Evolutionary conservation across 2,113 vertebrate species (phyloP).

Genomic region (Equus quagga): DNA sequence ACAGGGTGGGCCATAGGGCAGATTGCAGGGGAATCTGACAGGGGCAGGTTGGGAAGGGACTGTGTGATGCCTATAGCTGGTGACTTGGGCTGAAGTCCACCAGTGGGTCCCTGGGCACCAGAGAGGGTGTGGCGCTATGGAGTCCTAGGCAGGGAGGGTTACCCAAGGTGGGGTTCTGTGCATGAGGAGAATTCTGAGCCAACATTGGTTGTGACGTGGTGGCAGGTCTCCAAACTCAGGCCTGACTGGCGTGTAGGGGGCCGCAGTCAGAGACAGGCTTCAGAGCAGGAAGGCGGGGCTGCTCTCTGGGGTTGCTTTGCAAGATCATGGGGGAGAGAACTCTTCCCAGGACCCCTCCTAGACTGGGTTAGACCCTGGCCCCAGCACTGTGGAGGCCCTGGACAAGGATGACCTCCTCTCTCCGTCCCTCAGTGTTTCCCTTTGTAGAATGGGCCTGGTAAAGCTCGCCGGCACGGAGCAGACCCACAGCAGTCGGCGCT

Average conservation of each 20-base stretch:
- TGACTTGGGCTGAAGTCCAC: background rate
- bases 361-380: background rate
- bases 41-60: background rate
- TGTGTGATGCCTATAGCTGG: background rate
- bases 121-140: background rate
- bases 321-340: background rate
- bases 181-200: background rate
- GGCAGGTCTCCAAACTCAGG: background rate
- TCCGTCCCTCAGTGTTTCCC: background rate
- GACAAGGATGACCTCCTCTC: background rate
- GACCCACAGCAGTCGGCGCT: background rate
- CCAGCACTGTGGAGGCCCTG: background rate
- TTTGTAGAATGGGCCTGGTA: background rate
- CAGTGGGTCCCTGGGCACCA: background rate
- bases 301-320: background rate
- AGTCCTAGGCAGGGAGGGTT: background rate
- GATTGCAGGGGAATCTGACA: background rate
- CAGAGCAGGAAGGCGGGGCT: background rate
- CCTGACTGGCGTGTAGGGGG: too few relatives aligned
- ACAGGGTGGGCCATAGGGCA: background rate
- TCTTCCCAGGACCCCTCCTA: background rate
- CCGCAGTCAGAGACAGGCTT: background rate
- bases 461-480: background rate
- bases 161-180: background rate
- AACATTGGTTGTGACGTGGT: background rate